A percentile compares a stretch with the other conserved stretches of the same genome.
These are phyloP conservation scores for Panagrolaimus sp. DNA, from an alignment of 1,140 invertebrate genomes.

Conservation along the genomic window DNA sequence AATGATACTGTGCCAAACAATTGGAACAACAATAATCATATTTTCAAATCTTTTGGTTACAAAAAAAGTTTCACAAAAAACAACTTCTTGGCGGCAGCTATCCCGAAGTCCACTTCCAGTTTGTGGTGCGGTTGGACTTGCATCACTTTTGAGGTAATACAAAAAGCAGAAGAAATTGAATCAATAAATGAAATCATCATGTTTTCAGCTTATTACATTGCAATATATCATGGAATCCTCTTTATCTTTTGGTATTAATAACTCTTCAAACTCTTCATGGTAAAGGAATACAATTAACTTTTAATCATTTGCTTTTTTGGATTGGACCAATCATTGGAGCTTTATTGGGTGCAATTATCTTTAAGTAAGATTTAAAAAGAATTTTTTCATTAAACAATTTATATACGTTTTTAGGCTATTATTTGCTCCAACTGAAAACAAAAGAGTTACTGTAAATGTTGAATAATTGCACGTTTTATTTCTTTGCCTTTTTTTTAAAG, in stretches of 20 bases:
- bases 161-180: background rate
- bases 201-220: conserved; percentile 24
- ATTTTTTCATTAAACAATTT: background rate
- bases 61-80: background rate
- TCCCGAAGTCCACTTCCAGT: conserved; percentile 20
- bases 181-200: background rate
- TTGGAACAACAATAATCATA: conserved; percentile 22
- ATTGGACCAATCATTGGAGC: conserved; percentile 25
- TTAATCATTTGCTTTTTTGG: conserved; percentile 28
- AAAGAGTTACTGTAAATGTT: background rate
- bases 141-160: conserved; percentile 23
- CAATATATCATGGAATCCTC: conserved; percentile 29
- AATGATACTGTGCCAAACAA: conserved; percentile 27
- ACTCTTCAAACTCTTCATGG: conserved; percentile 20
- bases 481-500: too few relatives aligned
- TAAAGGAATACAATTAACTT: background rate
- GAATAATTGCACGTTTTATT: too few relatives aligned
- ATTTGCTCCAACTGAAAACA: conserved; percentile 11
- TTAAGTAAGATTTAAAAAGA: conserved; percentile 1
- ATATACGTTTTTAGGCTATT: conserved; percentile 2
- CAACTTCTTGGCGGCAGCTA: conserved; percentile 13
- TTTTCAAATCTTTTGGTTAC: conserved; percentile 22
- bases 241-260: conserved; percentile 5
- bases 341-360: conserved; percentile 7
- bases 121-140: conserved; percentile 15